These are phyloP conservation scores for Miniopterus natalensis DNA, from an alignment of 2,113 vertebrate species.

Conservation along the genomic window DNA sequence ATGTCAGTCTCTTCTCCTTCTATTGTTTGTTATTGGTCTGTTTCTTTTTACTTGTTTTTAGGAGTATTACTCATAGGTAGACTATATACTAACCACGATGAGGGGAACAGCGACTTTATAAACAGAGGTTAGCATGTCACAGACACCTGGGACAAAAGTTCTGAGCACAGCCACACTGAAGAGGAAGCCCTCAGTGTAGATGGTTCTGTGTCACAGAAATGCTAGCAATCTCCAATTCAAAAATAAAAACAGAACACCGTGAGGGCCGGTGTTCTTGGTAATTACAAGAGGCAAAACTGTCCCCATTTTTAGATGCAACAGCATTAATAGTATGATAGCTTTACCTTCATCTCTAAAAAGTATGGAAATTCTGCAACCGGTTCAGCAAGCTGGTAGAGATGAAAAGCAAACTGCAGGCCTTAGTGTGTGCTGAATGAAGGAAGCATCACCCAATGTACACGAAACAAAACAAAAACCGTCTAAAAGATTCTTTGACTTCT, in stretches of 20 bases:
- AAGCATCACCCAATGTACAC: background rate
- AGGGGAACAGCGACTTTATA: background rate
- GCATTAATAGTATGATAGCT: background rate
- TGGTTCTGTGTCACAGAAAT: background rate
- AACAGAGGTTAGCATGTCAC: background rate
- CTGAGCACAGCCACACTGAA: background rate
- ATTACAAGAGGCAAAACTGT: background rate
- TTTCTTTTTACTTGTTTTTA: slow-evolving; percentile 26
- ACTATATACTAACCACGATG: background rate
- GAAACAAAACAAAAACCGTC: background rate
- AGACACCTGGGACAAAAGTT: background rate
- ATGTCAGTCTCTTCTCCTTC: background rate
- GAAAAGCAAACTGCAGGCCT: background rate
- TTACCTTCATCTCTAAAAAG: slow-evolving; percentile 30
- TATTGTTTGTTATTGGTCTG: background rate
- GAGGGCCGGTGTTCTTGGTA: background rate
- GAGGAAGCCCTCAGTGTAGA: background rate
- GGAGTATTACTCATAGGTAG: background rate
- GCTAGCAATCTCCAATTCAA: background rate
- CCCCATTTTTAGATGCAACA: background rate
- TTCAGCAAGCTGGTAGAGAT: background rate
- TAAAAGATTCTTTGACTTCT: background rate
- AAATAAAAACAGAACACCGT: background rate
- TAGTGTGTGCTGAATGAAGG: background rate
- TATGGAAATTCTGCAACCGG: background rate